phyloP scores from a whole-genome alignment of 2,797 vertebrate genomes.

The Melanotaenia pygmaea region DNA sequence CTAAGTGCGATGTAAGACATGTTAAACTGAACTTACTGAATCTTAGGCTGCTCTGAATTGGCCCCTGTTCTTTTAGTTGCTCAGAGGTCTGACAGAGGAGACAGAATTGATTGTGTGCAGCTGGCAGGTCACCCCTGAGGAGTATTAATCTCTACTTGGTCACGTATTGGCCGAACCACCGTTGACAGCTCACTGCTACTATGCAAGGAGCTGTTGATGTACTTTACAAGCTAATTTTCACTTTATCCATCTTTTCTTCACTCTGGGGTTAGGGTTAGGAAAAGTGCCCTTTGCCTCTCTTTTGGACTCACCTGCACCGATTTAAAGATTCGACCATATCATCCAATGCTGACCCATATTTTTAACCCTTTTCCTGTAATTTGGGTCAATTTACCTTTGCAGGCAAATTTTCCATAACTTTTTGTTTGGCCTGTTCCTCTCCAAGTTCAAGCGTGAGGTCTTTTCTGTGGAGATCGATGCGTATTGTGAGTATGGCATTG shows the following conservation, averaged over 20 bases:
- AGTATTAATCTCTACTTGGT: conserved; percentile 62
- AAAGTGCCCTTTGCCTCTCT: background rate
- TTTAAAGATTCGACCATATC: conserved; percentile 20
- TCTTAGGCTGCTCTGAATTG: conserved; percentile 12
- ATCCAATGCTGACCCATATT: conserved; percentile 16
- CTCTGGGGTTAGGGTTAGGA: background rate
- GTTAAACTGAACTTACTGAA: conserved; percentile 20
- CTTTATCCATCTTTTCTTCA: conserved; percentile 33
- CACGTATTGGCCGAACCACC: conserved; percentile 38
- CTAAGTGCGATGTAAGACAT: background rate
- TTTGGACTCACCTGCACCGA: background rate
- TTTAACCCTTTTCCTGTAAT: conserved; percentile 19
- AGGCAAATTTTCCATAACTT: conserved; percentile 17
- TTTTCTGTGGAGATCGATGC: conserved; percentile 26
- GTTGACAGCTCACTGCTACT: conserved; percentile 49
- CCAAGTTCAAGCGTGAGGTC: conserved; percentile 9
- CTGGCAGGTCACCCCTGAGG: conserved; percentile 46
- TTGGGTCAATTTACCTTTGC: conserved; percentile 4
- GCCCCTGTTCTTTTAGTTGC: conserved; percentile 6
- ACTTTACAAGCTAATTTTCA: conserved; percentile 16
- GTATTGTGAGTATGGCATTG: conserved; percentile 33
- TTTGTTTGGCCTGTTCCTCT: background rate
- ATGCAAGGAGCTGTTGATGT: conserved; percentile 44
- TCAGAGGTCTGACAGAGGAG: conserved; percentile 26
- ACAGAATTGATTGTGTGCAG: conserved; percentile 47